phyloP scores from a whole-genome alignment of 1,140 invertebrate genomes.

The Teleogryllus occipitalis region DNA sequence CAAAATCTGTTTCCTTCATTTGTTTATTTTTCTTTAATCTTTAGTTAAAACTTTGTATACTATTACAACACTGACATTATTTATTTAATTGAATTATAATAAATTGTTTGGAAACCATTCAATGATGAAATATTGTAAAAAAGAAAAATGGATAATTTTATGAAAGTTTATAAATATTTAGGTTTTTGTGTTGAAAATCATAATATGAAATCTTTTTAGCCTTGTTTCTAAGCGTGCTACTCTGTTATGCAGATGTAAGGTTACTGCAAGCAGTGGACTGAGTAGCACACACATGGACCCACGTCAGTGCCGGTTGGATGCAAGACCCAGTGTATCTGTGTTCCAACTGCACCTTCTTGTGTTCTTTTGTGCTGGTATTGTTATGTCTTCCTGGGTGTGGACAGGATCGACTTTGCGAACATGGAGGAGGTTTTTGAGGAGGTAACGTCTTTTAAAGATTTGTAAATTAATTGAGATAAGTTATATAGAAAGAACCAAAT shows the following conservation, averaged over 20 bases:
- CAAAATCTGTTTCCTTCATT: no score
- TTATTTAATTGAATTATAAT: no score
- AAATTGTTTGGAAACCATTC: no score
- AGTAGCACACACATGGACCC: constrained; percentile 18
- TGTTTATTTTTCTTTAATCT: no score
- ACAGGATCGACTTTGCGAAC: constrained; percentile 69
- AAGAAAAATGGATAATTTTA: no score
- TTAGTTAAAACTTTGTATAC: no score
- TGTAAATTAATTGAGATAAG: not conserved
- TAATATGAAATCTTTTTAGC: not conserved
- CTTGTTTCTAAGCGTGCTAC: not conserved
- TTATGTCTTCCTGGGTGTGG: constrained; percentile 92
- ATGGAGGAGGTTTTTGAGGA: constrained; percentile 75
- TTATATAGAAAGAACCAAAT: not conserved
- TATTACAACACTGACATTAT: no score
- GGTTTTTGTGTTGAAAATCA: not conserved
- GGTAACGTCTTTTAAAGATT: constrained; percentile 41
- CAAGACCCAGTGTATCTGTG: constrained; percentile 69
- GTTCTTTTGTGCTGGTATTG: constrained; percentile 70
- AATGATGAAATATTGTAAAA: no score
- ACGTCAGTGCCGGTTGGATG: constrained; percentile 51
- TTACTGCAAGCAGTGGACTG: not conserved
- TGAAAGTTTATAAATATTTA: not conserved
- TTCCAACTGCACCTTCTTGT: constrained; percentile 72
- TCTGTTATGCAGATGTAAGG: not conserved